These are phyloP conservation scores for Climacteris rufus DNA, from an alignment of 2,113 vertebrate species.

Conservation along the genomic window DNA sequence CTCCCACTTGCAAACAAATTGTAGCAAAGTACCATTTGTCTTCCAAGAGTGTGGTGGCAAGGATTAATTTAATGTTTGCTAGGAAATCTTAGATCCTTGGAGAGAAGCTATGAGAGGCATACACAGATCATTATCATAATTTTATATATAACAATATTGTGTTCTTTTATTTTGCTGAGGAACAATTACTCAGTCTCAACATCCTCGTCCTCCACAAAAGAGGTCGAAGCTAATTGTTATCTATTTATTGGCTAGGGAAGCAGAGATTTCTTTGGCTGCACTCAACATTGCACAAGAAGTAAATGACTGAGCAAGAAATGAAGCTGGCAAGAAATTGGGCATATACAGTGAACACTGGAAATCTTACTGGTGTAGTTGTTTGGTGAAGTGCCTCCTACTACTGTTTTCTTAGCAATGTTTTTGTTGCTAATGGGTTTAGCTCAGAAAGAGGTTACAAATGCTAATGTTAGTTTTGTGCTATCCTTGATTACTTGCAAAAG, in stretches of 20 bases:
- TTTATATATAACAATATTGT: neutral
- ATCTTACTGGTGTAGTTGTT: neutral
- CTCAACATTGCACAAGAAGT: neutral
- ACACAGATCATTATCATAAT: neutral
- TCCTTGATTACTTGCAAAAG: neutral
- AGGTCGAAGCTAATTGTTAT: neutral
- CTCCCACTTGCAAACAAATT: neutral
- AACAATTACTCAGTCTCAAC: neutral
- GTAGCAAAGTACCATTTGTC: neutral
- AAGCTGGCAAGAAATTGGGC: neutral
- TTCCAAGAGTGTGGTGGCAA: neutral
- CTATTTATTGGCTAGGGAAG: neutral
- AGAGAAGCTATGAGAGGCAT: neutral
- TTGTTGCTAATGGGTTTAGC: neutral
- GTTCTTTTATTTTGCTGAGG: neutral
- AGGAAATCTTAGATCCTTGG: neutral
- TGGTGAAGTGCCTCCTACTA: neutral
- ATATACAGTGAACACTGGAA: neutral
- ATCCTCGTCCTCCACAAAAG: neutral
- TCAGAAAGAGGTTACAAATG: neutral
- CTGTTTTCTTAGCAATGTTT: neutral
- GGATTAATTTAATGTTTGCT: slow-evolving; percentile 17
- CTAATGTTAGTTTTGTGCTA: neutral
- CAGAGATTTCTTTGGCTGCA: neutral
- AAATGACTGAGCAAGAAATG: neutral